Conservation (phyloP, 1,140 invertebrate species). For the Drosophila pruinosa region DNA sequence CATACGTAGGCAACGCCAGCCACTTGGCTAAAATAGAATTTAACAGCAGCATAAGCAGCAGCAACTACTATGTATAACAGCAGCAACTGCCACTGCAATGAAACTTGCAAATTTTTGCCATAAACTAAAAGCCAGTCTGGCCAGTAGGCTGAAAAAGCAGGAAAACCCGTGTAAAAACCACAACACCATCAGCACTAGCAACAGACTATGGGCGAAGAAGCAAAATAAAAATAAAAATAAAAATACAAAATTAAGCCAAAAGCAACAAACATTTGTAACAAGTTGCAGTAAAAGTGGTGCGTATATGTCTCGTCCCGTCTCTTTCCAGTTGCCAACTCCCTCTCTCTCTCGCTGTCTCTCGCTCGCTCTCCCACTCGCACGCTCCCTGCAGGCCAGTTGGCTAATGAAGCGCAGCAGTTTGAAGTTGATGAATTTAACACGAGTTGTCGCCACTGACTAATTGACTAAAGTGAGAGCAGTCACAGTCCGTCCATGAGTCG, state of each 20-base stretch:
- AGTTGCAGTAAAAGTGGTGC: constrained; percentile 61
- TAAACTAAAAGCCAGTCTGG: constrained; percentile 43
- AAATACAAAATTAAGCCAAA: constrained; percentile 24
- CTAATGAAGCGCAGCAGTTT: constrained; percentile 39
- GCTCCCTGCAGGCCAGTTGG: background rate
- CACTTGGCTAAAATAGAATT: constrained; percentile 67
- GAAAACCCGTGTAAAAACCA: constrained; percentile 24
- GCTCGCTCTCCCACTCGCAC: background rate
- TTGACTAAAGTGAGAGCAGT: constrained; percentile 61
- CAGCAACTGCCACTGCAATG: constrained; percentile 5
- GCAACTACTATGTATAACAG: too few species aligned
- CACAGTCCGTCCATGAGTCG: background rate
- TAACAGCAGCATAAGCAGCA: constrained; percentile 12
- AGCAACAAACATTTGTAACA: constrained; percentile 54
- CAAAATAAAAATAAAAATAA: constrained; percentile 17
- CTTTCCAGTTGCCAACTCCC: background rate
- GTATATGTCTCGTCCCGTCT: constrained; percentile 4
- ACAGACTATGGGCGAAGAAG: background rate
- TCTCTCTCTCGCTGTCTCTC: background rate
- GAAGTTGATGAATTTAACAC: constrained; percentile 45
- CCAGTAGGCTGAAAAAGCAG: constrained; percentile 40
- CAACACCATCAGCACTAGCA: constrained; percentile 5
- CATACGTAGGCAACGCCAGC: constrained; percentile 53
- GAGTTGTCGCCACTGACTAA: constrained; percentile 62
- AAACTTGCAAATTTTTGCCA: constrained; percentile 35